These are phyloP conservation scores for Pipistrellus nathusii DNA, from an alignment of 2,797 vertebrate species.

Conservation along the genomic window DNA sequence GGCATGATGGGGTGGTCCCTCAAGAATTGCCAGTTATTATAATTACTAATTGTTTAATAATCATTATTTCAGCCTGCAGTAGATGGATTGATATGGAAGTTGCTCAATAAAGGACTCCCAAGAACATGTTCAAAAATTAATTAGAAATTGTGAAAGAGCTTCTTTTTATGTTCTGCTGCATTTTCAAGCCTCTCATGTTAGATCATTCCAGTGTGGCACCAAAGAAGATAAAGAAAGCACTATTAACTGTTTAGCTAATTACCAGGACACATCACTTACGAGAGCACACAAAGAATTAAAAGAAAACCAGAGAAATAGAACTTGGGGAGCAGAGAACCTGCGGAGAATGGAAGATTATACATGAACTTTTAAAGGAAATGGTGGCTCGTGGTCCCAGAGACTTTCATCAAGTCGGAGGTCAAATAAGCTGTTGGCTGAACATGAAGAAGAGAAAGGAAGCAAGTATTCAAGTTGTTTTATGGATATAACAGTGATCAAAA, in stretches of 20 bases:
- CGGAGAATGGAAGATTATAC: background rate
- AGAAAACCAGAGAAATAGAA: constrained; percentile 59
- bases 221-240: constrained; percentile 59
- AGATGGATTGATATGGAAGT: constrained; percentile 26
- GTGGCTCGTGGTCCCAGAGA: background rate
- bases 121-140: constrained; percentile 52
- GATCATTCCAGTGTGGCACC: background rate
- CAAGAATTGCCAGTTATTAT: background rate
- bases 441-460: background rate
- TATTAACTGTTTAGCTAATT: constrained; percentile 65
- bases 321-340: background rate
- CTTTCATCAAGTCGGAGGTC: background rate
- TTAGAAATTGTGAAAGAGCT: constrained; percentile 40
- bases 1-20: background rate
- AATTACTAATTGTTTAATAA: constrained; percentile 41
- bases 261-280: constrained; percentile 32
- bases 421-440: background rate
- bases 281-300: constrained; percentile 59
- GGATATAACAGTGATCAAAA: background rate
- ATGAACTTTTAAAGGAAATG: background rate
- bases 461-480: background rate
- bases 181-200: constrained; percentile 63
- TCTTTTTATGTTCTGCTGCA: constrained; percentile 56
- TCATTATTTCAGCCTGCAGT: background rate
- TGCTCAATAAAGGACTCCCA: constrained; percentile 38